Percentiles rank a stretch among this genome's conserved stretches.
Conservation (phyloP, 2,888 invertebrate species). For the Philopedon plagiatum region DNA sequence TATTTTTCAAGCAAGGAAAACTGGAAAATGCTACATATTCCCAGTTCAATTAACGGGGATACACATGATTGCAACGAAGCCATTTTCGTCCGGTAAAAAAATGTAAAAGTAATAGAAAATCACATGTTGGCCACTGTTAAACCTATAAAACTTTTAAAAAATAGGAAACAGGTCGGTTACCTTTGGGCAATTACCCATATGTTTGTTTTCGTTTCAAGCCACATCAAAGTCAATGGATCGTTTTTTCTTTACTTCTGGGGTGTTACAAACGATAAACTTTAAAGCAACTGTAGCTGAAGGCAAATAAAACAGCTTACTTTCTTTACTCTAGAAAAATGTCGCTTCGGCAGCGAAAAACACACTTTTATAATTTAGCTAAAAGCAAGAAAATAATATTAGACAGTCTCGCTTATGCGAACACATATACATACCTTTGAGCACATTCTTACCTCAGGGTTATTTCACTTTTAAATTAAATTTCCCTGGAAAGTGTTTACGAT, state of each 20-base stretch:
- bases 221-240: slow-evolving; percentile 3
- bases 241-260: not conserved
- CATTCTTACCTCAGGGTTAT: not conserved
- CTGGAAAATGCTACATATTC: not conserved
- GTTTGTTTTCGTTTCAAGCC: slow-evolving; percentile 6
- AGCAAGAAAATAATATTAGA: not conserved
- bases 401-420: not conserved
- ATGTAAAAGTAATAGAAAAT: no score
- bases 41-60: slow-evolving; percentile 1
- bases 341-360: no score
- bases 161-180: no score
- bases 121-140: no score
- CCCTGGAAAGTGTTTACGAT: not conserved
- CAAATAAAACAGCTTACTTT: not conserved
- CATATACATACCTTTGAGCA: not conserved
- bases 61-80: no score
- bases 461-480: not conserved
- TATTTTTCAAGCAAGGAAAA: not conserved
- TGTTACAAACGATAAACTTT: slow-evolving; percentile 5
- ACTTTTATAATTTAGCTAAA: not conserved
- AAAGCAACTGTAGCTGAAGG: not conserved
- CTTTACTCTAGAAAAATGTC: not conserved
- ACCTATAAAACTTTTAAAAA: no score
- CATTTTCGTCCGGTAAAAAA: no score
- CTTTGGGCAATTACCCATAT: no score